Conservation (phyloP, 2,888 invertebrate species). For the Sminthurides aquaticus region DNA sequence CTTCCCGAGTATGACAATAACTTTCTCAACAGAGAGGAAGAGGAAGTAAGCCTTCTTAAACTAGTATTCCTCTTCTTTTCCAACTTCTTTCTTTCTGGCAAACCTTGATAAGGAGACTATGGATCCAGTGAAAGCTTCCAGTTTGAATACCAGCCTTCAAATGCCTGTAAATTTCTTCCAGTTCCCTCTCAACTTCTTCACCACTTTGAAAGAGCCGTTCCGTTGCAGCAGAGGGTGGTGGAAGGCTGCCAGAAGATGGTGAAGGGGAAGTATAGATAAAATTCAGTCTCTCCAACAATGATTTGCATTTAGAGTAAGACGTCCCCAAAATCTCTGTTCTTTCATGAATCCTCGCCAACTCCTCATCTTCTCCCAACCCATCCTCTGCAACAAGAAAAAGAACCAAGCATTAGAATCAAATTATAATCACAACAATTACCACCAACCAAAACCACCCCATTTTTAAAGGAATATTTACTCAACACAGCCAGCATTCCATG, state of each 20-base stretch:
- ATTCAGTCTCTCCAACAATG: conserved; percentile 27
- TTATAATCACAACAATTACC: background rate
- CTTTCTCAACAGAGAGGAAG: no score
- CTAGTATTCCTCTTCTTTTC: background rate
- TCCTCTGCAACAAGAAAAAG: conserved; percentile 30
- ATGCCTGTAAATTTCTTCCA: conserved; percentile 40
- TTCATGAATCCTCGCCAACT: conserved; percentile 35
- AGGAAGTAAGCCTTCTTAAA: no score
- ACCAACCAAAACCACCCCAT: conserved; percentile 6
- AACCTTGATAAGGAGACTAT: conserved; percentile 75
- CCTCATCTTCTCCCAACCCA: conserved; percentile 36
- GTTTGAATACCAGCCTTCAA: conserved; percentile 44
- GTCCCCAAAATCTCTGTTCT: conserved; percentile 35
- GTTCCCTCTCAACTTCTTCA: conserved; percentile 35
- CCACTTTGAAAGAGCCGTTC: conserved; percentile 23
- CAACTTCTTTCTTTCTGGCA: background rate
- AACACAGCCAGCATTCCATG: no score
- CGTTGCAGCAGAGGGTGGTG: conserved; percentile 21
- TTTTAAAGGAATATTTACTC: no score
- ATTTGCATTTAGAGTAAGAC: conserved; percentile 40
- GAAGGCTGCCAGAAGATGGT: conserved; percentile 21
- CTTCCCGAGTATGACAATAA: background rate
- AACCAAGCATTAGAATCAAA: no score
- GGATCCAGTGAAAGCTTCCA: conserved; percentile 88
- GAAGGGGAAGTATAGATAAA: conserved; percentile 12